Evolutionary conservation across 1,140 invertebrate genomes (phyloP).

Genomic region (Heliconius hermathena): DNA sequence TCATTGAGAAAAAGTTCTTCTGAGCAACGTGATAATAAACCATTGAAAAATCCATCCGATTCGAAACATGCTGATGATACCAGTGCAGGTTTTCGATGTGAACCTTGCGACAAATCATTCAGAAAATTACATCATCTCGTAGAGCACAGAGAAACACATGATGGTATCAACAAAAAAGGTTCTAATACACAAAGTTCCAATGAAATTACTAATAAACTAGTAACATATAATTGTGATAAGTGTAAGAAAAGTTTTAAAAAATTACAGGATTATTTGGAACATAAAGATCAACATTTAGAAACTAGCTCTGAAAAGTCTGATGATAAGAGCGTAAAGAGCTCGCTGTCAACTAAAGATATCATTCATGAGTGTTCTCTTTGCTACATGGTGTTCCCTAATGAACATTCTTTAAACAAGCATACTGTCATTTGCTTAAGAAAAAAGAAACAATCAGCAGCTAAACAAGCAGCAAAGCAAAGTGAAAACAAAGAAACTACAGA

Average conservation of each 20-base stretch:
- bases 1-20: constrained; percentile 61
- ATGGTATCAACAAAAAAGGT: constrained; percentile 67
- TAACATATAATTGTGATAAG: constrained; percentile 66
- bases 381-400: constrained; percentile 81
- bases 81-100: constrained; percentile 77
- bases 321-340: constrained; percentile 71
- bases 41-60: constrained; percentile 42
- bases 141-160: constrained; percentile 77
- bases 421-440: constrained; percentile 71
- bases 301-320: constrained; percentile 74
- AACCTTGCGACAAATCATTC: constrained; percentile 81
- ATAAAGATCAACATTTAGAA: constrained; percentile 78
- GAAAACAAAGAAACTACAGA: constrained; percentile 36
- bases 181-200: constrained; percentile 29
- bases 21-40: constrained; percentile 59
- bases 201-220: constrained; percentile 41
- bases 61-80: constrained; percentile 60
- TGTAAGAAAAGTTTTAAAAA: constrained; percentile 79
- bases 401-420: constrained; percentile 78
- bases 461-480: constrained; percentile 46
- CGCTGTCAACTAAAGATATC: constrained; percentile 76
- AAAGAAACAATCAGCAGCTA: constrained; percentile 67
- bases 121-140: constrained; percentile 79
- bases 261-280: constrained; percentile 74
- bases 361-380: constrained; percentile 80